These are phyloP conservation scores for Gerris lacustris DNA, from an alignment of 2,888 invertebrate species.

Conservation along the genomic window DNA sequence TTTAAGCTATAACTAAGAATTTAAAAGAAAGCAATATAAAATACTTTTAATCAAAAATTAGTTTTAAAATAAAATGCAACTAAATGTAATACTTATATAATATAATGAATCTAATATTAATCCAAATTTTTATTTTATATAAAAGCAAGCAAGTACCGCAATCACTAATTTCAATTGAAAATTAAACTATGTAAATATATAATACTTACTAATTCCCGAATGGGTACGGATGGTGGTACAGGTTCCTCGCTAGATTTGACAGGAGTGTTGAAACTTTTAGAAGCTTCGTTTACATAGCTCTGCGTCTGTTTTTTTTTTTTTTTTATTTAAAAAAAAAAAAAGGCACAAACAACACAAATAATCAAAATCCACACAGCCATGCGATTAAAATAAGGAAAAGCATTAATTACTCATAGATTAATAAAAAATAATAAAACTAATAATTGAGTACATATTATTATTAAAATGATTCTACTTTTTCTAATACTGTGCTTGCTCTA, in stretches of 20 bases:
- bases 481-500: no score
- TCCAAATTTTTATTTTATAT: no score
- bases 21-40: no score
- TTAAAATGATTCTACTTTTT: no score
- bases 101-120: no score
- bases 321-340: neutral
- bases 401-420: neutral
- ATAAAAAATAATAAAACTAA: neutral
- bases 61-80: no score
- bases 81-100: no score
- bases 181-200: neutral
- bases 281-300: constrained; percentile 34
- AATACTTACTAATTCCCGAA: constrained; percentile 41
- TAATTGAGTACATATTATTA: no score
- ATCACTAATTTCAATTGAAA: no score
- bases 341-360: neutral
- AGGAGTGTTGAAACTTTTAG: constrained; percentile 28
- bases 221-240: constrained; percentile 41
- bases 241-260: constrained; percentile 32
- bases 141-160: no score
- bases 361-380: neutral
- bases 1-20: no score
- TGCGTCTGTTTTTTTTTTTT: neutral
- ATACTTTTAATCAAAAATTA: no score
- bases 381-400: neutral